Evolutionary conservation across 1,140 invertebrate genomes (phyloP).

Genomic region (Rhopalosiphum padi): DNA sequence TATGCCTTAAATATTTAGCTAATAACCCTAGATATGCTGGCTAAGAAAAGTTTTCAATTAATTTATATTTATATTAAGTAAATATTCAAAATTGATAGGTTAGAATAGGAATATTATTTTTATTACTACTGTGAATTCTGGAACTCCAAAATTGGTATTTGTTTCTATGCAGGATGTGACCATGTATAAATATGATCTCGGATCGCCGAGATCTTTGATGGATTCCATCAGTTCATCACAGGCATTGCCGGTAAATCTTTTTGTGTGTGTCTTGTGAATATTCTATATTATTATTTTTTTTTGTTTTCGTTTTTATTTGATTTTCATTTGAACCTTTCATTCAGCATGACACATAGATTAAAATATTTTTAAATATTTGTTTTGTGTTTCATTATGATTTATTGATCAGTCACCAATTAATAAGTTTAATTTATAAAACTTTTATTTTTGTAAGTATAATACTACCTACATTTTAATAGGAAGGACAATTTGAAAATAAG

Average conservation of each 20-base stretch:
- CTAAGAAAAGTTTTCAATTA: conserved; percentile 3
- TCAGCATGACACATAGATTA: conserved; percentile 57
- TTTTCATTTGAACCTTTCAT: conserved; percentile 53
- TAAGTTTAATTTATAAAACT: conserved; percentile 23
- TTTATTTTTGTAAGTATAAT: conserved; percentile 38
- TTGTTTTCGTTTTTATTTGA: conserved; percentile 56
- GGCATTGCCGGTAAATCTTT: conserved; percentile 56
- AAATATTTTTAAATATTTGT: conserved; percentile 55
- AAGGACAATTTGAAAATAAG: background rate
- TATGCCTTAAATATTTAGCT: conserved; percentile 55
- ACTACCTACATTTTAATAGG: conserved; percentile 18
- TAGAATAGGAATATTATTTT: conserved; percentile 51
- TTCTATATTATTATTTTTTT: conserved; percentile 50
- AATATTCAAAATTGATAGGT: conserved; percentile 48
- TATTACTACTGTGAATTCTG: conserved; percentile 47
- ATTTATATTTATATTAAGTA: conserved; percentile 32
- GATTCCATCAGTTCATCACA: conserved; percentile 58
- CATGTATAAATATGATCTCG: conserved; percentile 58
- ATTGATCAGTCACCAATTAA: conserved; percentile 41
- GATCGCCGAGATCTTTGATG: conserved; percentile 56
- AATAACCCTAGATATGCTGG: conserved; percentile 47
- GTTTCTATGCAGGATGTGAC: conserved; percentile 58
- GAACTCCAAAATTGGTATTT: conserved; percentile 57
- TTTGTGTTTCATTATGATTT: conserved; percentile 54
- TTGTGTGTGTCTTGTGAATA: conserved; percentile 57